Conservation (phyloP, 2,797 vertebrate genomes). For the Sebastes taczanowskii region DNA sequence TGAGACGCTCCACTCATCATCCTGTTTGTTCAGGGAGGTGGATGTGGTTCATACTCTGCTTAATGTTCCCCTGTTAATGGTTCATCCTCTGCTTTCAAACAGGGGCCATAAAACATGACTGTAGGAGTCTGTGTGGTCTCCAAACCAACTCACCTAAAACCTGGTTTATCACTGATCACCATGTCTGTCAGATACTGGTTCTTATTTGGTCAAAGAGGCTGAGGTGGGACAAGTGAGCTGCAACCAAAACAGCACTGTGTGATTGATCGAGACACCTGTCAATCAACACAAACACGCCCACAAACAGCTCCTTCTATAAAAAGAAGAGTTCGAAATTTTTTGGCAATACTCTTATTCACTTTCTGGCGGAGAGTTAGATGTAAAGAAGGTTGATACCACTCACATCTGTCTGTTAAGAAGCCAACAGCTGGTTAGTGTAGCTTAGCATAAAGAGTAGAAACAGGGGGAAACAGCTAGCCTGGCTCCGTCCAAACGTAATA, state of each 20-base stretch:
- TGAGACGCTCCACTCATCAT: background rate
- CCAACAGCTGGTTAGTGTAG: background rate
- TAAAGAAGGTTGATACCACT: background rate
- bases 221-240: background rate
- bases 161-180: background rate
- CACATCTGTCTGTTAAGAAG: no score
- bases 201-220: background rate
- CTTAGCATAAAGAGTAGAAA: no score
- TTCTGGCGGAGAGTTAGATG: background rate
- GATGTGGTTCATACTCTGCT: background rate
- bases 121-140: background rate
- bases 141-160: background rate
- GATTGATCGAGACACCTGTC: background rate
- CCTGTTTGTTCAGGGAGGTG: slow-evolving; percentile 23
- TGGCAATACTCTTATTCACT: rapidly evolving
- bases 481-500: background rate
- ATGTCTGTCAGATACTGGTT: background rate
- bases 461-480: no score
- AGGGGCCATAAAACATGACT: background rate
- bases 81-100: background rate
- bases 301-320: background rate
- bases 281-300: background rate
- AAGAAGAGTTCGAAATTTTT: background rate
- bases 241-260: background rate
- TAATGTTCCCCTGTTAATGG: background rate